Percentiles rank a stretch among this genome's conserved stretches.
These are phyloP conservation scores for Pelosia muscerda DNA, from an alignment of 2,888 invertebrate genomes.

Conservation along the genomic window DNA sequence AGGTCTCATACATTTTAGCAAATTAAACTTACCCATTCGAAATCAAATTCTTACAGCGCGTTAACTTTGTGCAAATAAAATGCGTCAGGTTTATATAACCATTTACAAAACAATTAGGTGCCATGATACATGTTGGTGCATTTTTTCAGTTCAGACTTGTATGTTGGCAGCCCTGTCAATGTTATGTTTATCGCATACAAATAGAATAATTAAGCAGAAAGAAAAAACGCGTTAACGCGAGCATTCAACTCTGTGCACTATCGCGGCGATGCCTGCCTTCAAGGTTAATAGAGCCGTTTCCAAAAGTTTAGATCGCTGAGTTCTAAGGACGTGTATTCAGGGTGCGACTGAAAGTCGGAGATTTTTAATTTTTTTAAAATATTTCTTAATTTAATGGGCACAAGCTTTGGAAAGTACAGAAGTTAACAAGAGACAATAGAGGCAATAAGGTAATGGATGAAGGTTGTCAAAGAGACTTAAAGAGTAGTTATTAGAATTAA, in stretches of 20 bases:
- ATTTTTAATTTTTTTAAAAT: neutral
- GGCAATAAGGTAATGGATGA: neutral
- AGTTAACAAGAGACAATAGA: neutral
- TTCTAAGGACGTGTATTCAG: slow-evolving; percentile 22
- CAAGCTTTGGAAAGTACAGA: neutral
- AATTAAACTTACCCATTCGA: neutral
- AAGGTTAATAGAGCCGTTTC: slow-evolving; percentile 46
- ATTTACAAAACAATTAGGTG: neutral
- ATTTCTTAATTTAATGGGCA: neutral
- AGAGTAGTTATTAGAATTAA: too few relatives aligned
- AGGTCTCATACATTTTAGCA: neutral
- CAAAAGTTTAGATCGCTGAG: slow-evolving; percentile 35
- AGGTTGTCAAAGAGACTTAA: neutral
- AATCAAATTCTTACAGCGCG: neutral
- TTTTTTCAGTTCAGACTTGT: neutral
- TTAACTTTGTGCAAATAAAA: neutral
- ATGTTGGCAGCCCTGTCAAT: slow-evolving; percentile 40
- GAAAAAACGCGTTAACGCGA: slow-evolving; percentile 51
- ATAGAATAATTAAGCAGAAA: slow-evolving; percentile 59
- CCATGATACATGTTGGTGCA: slow-evolving; percentile 1
- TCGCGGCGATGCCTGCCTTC: slow-evolving; percentile 47
- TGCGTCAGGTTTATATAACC: neutral
- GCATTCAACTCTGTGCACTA: slow-evolving; percentile 54
- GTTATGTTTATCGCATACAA: slow-evolving; percentile 56
- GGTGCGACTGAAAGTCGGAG: slow-evolving; percentile 16